Evolutionary conservation across 2,888 invertebrate species (phyloP).

Genomic region (Phortica okadai): DNA sequence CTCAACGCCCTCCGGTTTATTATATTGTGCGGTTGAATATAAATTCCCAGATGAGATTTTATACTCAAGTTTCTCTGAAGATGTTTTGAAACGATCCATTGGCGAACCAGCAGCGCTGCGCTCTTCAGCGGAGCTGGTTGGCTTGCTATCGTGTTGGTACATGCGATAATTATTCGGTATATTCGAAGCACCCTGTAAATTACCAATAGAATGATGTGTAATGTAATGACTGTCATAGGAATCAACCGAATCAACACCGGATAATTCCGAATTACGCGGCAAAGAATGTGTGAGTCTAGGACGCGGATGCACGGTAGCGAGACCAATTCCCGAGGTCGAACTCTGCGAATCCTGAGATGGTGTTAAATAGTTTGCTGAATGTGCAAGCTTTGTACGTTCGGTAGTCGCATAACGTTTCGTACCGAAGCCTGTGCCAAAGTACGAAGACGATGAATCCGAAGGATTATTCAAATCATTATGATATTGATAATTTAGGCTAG

Average conservation of each 20-base stretch:
- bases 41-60: slow-evolving; percentile 79
- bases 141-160: slow-evolving; percentile 74
- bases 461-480: slow-evolving; percentile 75
- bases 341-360: slow-evolving; percentile 74
- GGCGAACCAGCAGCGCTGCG: slow-evolving; percentile 60
- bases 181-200: slow-evolving; percentile 51
- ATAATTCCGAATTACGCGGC: slow-evolving; percentile 75
- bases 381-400: slow-evolving; percentile 68
- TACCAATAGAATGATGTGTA: slow-evolving; percentile 72
- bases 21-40: slow-evolving; percentile 77
- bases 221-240: slow-evolving; percentile 76
- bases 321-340: slow-evolving; percentile 61
- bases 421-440: slow-evolving; percentile 71
- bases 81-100: slow-evolving; percentile 65
- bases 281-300: slow-evolving; percentile 73
- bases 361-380: slow-evolving; percentile 73
- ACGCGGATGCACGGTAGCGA: slow-evolving; percentile 47
- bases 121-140: slow-evolving; percentile 52
- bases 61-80: slow-evolving; percentile 78
- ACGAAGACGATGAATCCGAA: slow-evolving; percentile 74
- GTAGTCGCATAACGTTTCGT: slow-evolving; percentile 64
- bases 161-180: slow-evolving; percentile 65
- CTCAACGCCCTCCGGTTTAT: slow-evolving; percentile 61
- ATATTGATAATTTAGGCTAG: slow-evolving; percentile 67
- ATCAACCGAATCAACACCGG: slow-evolving; percentile 75